These are phyloP conservation scores for Prolemur simus DNA, from an alignment of 2,113 vertebrate genomes.

Conservation along the genomic window DNA sequence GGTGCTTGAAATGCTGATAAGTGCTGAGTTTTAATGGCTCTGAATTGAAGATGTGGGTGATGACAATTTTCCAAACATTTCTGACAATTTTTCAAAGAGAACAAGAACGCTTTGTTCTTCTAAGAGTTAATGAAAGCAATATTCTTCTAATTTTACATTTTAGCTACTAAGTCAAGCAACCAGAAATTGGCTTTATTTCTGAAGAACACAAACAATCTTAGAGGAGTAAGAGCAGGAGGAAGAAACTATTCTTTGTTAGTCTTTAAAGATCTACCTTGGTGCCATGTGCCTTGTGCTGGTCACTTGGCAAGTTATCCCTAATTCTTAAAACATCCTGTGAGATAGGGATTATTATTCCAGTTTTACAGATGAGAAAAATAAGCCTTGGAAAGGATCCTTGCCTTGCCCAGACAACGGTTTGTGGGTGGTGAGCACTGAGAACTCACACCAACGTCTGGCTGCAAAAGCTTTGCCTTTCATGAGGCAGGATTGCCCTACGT, in stretches of 20 bases:
- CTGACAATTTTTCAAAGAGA: too few species aligned
- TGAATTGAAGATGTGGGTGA: background rate
- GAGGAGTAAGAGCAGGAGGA: background rate
- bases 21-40: background rate
- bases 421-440: background rate
- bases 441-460: background rate
- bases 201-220: background rate
- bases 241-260: background rate
- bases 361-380: background rate
- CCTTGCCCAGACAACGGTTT: background rate
- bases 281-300: background rate
- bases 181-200: slow-evolving; percentile 28
- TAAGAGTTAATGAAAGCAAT: slow-evolving; percentile 12
- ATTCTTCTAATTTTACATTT: slow-evolving; percentile 34
- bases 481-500: background rate
- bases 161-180: background rate
- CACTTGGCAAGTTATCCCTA: background rate
- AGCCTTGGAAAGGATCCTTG: background rate
- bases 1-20: background rate
- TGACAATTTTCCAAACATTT: background rate
- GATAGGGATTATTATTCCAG: background rate
- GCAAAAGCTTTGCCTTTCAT: background rate
- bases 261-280: background rate
- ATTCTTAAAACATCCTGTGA: background rate
- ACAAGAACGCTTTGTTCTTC: background rate